Evolutionary conservation across 1,140 invertebrate genomes (phyloP), one percentile per base, ranked within the genome.

Genomic region (Neodiprion fabricii): DNA sequence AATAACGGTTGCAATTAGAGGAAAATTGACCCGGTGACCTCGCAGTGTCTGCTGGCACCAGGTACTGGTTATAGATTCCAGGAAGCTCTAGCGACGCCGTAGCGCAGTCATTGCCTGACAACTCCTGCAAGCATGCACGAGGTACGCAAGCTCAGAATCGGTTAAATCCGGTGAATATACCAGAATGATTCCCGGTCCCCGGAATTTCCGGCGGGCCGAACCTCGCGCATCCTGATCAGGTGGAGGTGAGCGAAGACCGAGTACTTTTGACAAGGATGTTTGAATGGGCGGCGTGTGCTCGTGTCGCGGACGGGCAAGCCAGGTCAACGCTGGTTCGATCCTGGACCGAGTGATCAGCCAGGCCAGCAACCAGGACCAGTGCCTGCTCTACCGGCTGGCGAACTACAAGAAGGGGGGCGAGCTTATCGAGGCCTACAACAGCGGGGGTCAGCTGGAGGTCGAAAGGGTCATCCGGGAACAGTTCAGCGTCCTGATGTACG

Each of bases 381-480:
- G 95, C 82, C 89, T 96, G 1, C 89, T 97, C 0, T 97, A 97
- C 80, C 93, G 94, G 83, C 86, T 97, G 67, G 96, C 96, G 8
- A 95, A 97, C 88, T 97, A 96, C 84, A 96, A 97, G 83, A 95
- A 96, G 86, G 95, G 96, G 21, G 95, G 95, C n/a, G 92, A 95
- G 79, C 85, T 96, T 9, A 91, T 96, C 66, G 94, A 96, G 78
- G 95, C 96, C 0, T 98, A 97, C 82, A 94, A 94, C 75, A 90
- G 92, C 70, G 94, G 94, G 8, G 95, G 95, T 1, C 92, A 95
- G 83, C 82, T 89, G 14, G 94, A 95, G 75, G 96, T 98, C 0
- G 95, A 98, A 84, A 93, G 94, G 84, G 87, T 98, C 53, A 96
- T 98, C 47, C 90, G 92, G 23, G 96, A 97, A 77, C 95, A 98